Evolutionary conservation across 2,113 vertebrate genomes (phyloP).

Genomic region (Colistium nudipinnis): DNA sequence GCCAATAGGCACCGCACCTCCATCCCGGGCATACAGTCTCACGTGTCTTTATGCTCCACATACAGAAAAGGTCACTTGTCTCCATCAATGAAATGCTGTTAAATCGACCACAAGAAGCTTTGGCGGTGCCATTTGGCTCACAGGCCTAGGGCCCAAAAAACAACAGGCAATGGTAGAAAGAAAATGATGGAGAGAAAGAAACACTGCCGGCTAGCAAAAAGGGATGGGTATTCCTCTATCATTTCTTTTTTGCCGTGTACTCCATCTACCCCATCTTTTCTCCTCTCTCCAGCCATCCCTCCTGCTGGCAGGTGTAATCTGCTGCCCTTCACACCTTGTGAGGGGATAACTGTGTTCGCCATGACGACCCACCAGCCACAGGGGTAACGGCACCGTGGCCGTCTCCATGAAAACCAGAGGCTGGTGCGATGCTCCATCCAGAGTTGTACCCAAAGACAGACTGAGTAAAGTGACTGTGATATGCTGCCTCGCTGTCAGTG

Average conservation of each 20-base stretch:
- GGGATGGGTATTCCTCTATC: conserved; percentile 59
- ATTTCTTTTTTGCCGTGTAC: conserved; percentile 52
- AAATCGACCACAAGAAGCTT: conserved; percentile 72
- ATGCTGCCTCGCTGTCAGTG: conserved; percentile 36
- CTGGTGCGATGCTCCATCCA: conserved; percentile 32
- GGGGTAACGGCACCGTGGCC: conserved; percentile 19
- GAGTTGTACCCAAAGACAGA: conserved; percentile 35
- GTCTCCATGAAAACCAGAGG: conserved; percentile 59
- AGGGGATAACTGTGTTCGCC: conserved; percentile 48
- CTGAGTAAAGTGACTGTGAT: conserved; percentile 28
- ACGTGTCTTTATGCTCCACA: conserved; percentile 70
- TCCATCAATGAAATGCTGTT: conserved; percentile 71
- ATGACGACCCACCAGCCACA: conserved; percentile 54
- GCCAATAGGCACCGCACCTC: conserved; percentile 42
- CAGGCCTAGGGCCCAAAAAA: conserved; percentile 43
- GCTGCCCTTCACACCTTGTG: conserved; percentile 76
- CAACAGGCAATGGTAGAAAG: conserved; percentile 49
- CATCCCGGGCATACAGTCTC: conserved; percentile 28
- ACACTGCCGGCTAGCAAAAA: conserved; percentile 57
- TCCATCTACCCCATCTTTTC: conserved; percentile 40
- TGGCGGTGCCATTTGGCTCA: conserved; percentile 41
- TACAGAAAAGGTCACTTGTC: conserved; percentile 74
- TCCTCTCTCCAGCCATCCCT: conserved; percentile 51
- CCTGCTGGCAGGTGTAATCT: conserved; percentile 78
- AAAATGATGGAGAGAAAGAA: conserved; percentile 31